These are phyloP conservation scores for Coremacera marginata DNA, from an alignment of 2,888 invertebrate genomes.

Conservation along the genomic window DNA sequence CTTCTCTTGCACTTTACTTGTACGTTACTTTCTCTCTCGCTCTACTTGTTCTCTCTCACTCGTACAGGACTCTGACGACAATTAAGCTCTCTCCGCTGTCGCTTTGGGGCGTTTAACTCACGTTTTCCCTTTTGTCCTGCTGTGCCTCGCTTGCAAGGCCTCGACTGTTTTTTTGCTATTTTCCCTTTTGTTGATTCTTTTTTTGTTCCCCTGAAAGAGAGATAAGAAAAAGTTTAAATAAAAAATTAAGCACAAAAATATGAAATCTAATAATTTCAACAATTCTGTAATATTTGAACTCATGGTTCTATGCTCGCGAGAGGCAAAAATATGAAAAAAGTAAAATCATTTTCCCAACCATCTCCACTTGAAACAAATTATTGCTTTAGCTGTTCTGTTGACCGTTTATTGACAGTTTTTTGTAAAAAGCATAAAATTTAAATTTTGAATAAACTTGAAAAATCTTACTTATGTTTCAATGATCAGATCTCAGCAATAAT, in stretches of 20 bases:
- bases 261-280: no score
- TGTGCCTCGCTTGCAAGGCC: neutral
- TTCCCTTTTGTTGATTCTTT: conserved; percentile 2
- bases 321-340: no score
- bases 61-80: neutral
- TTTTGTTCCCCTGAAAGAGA: conserved; percentile 34
- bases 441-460: no score
- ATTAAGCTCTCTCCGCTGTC: conserved; percentile 2
- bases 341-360: no score
- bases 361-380: no score
- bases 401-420: no score
- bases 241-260: neutral
- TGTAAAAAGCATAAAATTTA: no score
- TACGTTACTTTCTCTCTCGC: neutral
- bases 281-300: no score
- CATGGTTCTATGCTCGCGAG: no score
- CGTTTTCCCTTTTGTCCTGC: conserved; percentile 19
- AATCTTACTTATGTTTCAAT: no score
- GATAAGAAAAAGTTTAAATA: conserved; percentile 5
- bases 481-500: no score
- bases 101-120: neutral
- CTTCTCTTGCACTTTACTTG: conserved; percentile 36
- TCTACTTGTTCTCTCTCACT: neutral
- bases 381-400: no score
- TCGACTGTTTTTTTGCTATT: conserved; percentile 5